phyloP scores from a whole-genome alignment of 1,140 invertebrate genomes.

The Ladona fulva region DNA sequence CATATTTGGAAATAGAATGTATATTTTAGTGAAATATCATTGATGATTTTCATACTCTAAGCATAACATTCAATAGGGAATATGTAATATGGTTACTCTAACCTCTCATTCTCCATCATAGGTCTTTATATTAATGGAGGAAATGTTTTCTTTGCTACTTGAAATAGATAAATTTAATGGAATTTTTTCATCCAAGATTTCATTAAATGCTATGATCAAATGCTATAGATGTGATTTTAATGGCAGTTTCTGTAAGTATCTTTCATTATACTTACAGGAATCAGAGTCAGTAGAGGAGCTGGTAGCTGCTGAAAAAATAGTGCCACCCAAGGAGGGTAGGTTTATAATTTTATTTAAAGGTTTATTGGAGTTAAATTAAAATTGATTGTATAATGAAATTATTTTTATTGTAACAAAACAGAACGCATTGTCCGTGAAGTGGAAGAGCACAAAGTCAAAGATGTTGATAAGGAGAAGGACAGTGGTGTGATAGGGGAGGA shows the following conservation, averaged over 20 bases:
- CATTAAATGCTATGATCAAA: too few species aligned
- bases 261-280: constrained; percentile 39
- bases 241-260: constrained; percentile 17
- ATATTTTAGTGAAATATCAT: too few species aligned
- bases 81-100: too few species aligned
- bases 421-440: background rate
- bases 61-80: too few species aligned
- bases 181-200: too few species aligned
- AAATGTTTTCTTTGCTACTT: background rate
- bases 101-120: too few species aligned
- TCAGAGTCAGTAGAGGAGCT: constrained; percentile 54
- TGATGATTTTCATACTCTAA: too few species aligned
- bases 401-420: background rate
- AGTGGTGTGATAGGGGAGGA: background rate
- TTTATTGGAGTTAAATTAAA: constrained; percentile 12
- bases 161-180: background rate
- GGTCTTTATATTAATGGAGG: too few species aligned
- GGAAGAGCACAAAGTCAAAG: constrained; percentile 6
- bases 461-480: constrained; percentile 4
- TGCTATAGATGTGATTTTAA: too few species aligned
- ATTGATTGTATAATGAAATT: too few species aligned
- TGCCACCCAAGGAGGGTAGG: constrained; percentile 21
- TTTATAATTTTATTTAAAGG: background rate
- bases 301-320: constrained; percentile 34
- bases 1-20: too few species aligned